These are phyloP conservation scores for Thamnaconus septentrionalis DNA, from an alignment of 2,113 vertebrate species.

Conservation along the genomic window DNA sequence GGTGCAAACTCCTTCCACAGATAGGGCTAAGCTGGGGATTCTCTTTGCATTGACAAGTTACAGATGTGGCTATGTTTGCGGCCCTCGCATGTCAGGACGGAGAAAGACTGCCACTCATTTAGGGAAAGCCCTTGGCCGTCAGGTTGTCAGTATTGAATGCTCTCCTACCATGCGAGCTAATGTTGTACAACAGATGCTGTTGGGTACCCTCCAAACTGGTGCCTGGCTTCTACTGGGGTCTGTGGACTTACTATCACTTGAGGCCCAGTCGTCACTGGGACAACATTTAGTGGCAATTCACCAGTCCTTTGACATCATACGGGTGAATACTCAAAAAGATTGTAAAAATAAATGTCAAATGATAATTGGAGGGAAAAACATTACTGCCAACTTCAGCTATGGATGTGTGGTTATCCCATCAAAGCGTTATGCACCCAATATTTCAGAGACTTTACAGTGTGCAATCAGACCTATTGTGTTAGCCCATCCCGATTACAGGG, in stretches of 20 bases:
- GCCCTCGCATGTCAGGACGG: constrained; percentile 76
- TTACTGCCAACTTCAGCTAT: constrained; percentile 68
- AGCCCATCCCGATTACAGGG: constrained; percentile 68
- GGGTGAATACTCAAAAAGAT: constrained; percentile 23
- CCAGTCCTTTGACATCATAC: constrained; percentile 47
- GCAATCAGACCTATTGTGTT: constrained; percentile 78
- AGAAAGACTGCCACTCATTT: constrained; percentile 64
- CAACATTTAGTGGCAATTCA: constrained; percentile 76
- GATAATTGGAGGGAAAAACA: constrained; percentile 65
- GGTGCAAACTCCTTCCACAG: constrained; percentile 74
- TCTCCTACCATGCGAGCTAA: constrained; percentile 39
- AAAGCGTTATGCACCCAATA: constrained; percentile 15
- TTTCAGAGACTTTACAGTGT: constrained; percentile 75
- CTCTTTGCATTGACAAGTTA: constrained; percentile 79
- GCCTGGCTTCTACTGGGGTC: constrained; percentile 80
- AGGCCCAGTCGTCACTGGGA: constrained; percentile 73
- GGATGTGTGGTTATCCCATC: constrained; percentile 76
- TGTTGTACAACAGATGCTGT: constrained; percentile 74
- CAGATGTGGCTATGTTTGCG: constrained; percentile 76
- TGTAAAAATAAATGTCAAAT: constrained; percentile 30
- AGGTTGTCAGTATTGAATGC: constrained; percentile 76
- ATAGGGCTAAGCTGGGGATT: constrained; percentile 76
- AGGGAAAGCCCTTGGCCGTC: constrained; percentile 77
- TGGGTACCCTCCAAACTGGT: constrained; percentile 80
- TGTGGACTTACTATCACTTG: constrained; percentile 67